Evolutionary conservation across 2,797 vertebrate species (phyloP).

Genomic region (Pseudomugil gertrudae): DNA sequence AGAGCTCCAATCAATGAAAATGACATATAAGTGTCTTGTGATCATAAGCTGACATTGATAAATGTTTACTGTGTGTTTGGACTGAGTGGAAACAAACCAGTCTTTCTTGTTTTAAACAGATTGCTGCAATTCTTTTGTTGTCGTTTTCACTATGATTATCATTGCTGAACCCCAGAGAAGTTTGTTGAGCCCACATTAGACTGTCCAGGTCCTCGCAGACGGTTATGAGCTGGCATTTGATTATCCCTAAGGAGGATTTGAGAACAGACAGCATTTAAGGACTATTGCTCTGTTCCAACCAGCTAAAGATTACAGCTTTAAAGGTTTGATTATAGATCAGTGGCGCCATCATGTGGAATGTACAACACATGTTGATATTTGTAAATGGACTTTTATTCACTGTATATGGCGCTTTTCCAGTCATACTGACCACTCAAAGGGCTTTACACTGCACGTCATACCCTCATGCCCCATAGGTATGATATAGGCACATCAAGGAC

Average conservation of each 20-base stretch:
- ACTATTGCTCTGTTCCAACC: constrained; percentile 31
- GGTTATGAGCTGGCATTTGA: constrained; percentile 55
- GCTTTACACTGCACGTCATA: too few species aligned
- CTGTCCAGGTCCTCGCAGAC: constrained; percentile 44
- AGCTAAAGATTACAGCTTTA: constrained; percentile 43
- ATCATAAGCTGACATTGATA: neutral
- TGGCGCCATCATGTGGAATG: constrained; percentile 67
- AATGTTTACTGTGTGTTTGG: constrained; percentile 15
- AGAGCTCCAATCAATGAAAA: constrained; percentile 4
- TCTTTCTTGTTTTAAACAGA: neutral
- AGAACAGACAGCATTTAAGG: constrained; percentile 46
- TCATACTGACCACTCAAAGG: too few species aligned
- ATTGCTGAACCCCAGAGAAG: neutral
- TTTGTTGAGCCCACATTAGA: constrained; percentile 8
- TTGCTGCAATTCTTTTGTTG: neutral
- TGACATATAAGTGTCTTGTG: constrained; percentile 30
- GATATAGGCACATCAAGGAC: too few species aligned
- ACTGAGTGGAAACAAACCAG: neutral
- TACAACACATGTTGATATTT: constrained; percentile 23
- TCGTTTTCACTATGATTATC: neutral
- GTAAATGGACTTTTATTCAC: too few species aligned
- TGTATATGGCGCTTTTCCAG: too few species aligned
- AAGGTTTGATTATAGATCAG: constrained; percentile 12
- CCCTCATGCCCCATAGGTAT: too few species aligned
- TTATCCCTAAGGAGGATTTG: constrained; percentile 57